Base-by-base conservation (phyloP, 2,113 vertebrate genomes). In the Neotoma lepida region DNA sequence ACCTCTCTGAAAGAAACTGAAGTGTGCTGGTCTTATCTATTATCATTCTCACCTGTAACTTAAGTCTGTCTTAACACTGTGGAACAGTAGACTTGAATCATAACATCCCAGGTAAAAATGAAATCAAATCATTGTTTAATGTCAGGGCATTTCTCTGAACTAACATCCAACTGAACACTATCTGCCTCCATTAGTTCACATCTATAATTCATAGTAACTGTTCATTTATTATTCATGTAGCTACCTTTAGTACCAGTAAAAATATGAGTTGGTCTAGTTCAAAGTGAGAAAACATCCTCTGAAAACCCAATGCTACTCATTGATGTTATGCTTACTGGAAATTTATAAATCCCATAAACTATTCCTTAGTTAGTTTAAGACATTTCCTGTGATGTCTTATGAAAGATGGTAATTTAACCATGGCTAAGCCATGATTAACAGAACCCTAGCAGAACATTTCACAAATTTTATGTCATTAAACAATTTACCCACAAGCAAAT, bases 171-270 rank as follows among this genome's bases (percentile, higher is more conserved):
- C 9, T 3, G 41, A 90, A 92, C 39, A 91, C 63, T 35, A 77
- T 85, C 68, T 41, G 73, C 82, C 44, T 94, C 89, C 92, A 88
- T 71, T 91, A 0, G 0, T 33, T 74, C 71, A 54, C 92, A 82
- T 95, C 93, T 93, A 96, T 95, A 87, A 96, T 96, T 76, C 81
- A 94, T 94, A 80, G 46, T 90, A 92, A 82, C 17, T 93, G 30
- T 86, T 87, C 74, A 7, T 91, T 91, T 92, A 93, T 94, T 96
- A 96, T 96, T 97, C 41, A 87, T 93, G 35, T 17, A 51, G 70
- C 61, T 70, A 54, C n/a, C 49, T 91, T 96, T 89, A 73, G 18
- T 56, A 26, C 33, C 66, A 56, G 93, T 92, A 18, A 78, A 74
- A 95, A 90, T 70, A n/a, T 80, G 20, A 91, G 92, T 58, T 92